phyloP scores from a whole-genome alignment of 2,797 vertebrate genomes.

The Silurus lanzhouensis region DNA sequence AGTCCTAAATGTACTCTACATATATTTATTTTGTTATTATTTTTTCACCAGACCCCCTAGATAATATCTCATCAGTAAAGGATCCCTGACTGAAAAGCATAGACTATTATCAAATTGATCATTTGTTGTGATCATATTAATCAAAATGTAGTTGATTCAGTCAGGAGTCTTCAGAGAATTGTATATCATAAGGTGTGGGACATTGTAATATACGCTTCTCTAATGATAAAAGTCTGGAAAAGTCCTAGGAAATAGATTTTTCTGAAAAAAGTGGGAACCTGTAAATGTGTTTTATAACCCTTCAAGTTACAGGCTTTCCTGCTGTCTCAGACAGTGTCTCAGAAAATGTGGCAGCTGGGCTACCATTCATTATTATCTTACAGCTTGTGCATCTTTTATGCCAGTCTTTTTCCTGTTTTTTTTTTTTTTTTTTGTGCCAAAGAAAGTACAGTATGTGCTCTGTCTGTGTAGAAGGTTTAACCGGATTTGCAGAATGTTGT shows the following conservation, averaged over 20 bases:
- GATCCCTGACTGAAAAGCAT: not conserved
- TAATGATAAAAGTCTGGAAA: not conserved
- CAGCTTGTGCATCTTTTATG: conserved; percentile 14
- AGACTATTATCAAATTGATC: not conserved
- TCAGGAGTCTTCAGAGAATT: conserved; percentile 1
- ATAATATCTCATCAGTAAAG: not conserved
- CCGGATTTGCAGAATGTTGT: not conserved
- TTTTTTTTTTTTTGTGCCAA: not conserved
- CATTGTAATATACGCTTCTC: not conserved
- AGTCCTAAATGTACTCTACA: not conserved
- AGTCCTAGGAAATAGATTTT: not conserved
- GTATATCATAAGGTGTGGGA: conserved; percentile 19
- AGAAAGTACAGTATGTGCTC: not conserved
- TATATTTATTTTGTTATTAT: not conserved
- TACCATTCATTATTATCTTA: conserved; percentile 35
- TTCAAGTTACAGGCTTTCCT: conserved; percentile 20
- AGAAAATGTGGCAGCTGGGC: conserved; percentile 28
- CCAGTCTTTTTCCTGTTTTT: not conserved
- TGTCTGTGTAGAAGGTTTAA: not conserved
- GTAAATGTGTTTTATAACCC: conserved; percentile 47
- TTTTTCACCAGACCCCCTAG: not conserved
- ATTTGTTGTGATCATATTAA: not conserved
- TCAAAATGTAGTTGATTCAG: not conserved
- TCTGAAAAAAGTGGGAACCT: not conserved
- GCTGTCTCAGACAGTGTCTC: conserved; percentile 29